Base-by-base conservation (phyloP, 2,113 vertebrate species). In the Chascanopsetta lugubris region DNA sequence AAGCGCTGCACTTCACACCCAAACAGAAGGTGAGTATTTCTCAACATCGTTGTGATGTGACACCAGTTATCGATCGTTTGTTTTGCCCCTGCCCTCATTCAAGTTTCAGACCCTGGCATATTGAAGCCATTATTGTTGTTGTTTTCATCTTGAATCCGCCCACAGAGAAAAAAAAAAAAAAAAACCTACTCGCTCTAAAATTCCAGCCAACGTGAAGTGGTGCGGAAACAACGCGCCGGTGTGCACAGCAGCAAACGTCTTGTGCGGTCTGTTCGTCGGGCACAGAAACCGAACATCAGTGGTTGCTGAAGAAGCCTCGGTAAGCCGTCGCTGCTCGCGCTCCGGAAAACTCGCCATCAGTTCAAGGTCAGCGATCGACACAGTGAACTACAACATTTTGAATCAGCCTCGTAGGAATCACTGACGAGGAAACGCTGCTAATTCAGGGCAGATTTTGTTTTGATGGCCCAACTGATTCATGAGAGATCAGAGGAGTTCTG, bases 291-390 rank as follows among this genome's bases (percentile, higher is more conserved):
- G 72, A 72, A 70, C 32, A 55, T 68, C 51, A n/a, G 26, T 61
- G 22, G 10, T 54, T 70, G 42, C 18, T 22, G 5, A 17, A 77
- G 81, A 83, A 15, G 13, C 67, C 81, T 60, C 21, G 48, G 66
- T 82, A 78, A 84, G 85, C 79, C 85, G 55, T 77, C 12, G 24
- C 24, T 61, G 22, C n/a, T n/a, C n/a, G n/a, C 53, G 17, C 68
- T 65, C 72, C 72, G 71, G 47, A 72, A 81, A 77, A 63, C 55
- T 68, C 56, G 1, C 45, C 72, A 74, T 73, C 71, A 83, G 70
- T 75, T 80, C 38, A 29, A 79, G 75, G 76, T 82, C 79, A 84
- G 50, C 57, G 48, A 57, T 38, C 75, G 53, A 15, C 10, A 20
- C 1, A 8, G 34, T n/a, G 30, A 5, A 24, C 22, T n/a, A 22